Conservation (phyloP, 2,797 vertebrate genomes). For the Choloepus didactylus region DNA sequence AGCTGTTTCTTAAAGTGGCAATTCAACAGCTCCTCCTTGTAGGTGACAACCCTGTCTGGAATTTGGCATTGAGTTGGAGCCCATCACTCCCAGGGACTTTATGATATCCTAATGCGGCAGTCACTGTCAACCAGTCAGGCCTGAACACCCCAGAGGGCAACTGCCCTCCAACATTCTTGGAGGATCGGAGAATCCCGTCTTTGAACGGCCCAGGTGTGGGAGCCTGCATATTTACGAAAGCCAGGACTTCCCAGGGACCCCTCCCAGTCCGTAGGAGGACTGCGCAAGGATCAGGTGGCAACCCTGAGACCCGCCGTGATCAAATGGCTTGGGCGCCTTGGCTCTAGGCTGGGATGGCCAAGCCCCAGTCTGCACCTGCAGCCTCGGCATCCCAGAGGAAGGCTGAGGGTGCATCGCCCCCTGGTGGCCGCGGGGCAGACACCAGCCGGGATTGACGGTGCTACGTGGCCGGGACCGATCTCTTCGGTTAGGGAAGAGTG, state of each 20-base stretch:
- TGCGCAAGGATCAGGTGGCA: neutral
- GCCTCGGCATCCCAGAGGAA: neutral
- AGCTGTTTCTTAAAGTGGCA: neutral
- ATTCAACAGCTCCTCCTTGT: neutral
- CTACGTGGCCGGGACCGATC: neutral
- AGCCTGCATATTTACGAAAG: neutral
- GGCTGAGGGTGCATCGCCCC: conserved; percentile 10
- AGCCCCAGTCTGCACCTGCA: rapidly evolving
- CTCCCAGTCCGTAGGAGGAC: neutral
- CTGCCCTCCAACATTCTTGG: neutral
- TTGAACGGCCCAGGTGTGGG: neutral
- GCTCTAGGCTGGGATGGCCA: too few relatives aligned
- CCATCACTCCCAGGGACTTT: neutral
- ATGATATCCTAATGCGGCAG: neutral
- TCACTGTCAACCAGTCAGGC: neutral
- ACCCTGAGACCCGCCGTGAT: neutral
- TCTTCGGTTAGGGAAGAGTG: neutral
- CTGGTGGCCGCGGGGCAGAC: neutral
- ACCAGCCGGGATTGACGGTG: too few relatives aligned
- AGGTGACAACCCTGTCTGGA: neutral
- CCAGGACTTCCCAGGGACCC: neutral
- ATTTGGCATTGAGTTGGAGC: neutral
- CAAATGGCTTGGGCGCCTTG: rapidly evolving
- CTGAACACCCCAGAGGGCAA: neutral
- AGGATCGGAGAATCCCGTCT: neutral